phyloP scores from a whole-genome alignment of 1,140 invertebrate species.

The Phymorhynchus buccinoides region DNA sequence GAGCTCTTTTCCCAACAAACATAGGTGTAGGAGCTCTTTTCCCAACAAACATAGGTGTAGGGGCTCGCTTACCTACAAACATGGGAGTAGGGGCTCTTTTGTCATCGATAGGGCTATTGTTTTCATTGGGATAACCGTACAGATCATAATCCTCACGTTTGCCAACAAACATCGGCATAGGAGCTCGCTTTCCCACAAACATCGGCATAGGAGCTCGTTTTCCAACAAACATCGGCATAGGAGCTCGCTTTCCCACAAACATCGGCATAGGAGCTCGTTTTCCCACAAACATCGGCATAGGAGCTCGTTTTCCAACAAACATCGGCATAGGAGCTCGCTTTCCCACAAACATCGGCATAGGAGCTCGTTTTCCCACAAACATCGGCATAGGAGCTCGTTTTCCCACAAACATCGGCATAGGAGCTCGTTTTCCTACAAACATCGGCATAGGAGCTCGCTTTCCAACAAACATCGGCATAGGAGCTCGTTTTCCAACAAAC shows the following conservation, averaged over 20 bases:
- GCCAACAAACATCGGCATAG: slow-evolving; percentile 36
- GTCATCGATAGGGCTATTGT: too few species aligned
- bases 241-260: slow-evolving; percentile 34
- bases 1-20: slow-evolving; percentile 33
- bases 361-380: slow-evolving; percentile 32
- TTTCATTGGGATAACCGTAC: too few species aligned
- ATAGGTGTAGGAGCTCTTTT: slow-evolving; percentile 20
- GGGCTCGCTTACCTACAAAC: slow-evolving; percentile 34
- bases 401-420: slow-evolving; percentile 32
- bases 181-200: slow-evolving; percentile 36
- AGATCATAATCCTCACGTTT: slow-evolving; percentile 10
- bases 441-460: slow-evolving; percentile 19
- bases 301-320: slow-evolving; percentile 38
- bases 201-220: slow-evolving; percentile 15
- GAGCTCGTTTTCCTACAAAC: slow-evolving; percentile 36
- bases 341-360: slow-evolving; percentile 31
- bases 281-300: slow-evolving; percentile 34
- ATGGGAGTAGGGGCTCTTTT: slow-evolving; percentile 4
- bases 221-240: slow-evolving; percentile 36
- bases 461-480: slow-evolving; percentile 35
- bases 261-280: slow-evolving; percentile 19
- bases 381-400: slow-evolving; percentile 11
- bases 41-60: slow-evolving; percentile 37
- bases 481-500: slow-evolving; percentile 35
- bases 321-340: slow-evolving; percentile 22